Base-by-base conservation (phyloP, 1,140 invertebrate species). In the Nasonia giraulti region DNA sequence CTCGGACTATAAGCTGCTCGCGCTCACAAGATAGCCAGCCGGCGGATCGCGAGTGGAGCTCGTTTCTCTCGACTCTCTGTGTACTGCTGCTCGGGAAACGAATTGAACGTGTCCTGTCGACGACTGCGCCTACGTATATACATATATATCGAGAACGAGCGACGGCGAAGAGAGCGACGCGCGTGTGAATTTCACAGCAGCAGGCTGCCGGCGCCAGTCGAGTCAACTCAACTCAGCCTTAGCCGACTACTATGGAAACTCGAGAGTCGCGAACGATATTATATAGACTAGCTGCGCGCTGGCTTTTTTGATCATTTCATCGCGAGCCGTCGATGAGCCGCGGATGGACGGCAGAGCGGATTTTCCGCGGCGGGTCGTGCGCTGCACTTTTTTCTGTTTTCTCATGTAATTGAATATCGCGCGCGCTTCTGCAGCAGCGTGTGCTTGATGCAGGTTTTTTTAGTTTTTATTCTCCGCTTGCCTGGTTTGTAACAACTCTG, bases 181-280 rank as follows among this genome's bases (percentile, higher is more conserved):
- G 82, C 76, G 83, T 74, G 77, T 80, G 50, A 80, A 83, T 78
- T 71, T 73, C 44, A 68, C 40, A 31, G 62, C 12, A 33, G 76
- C 66, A 68, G 17, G 5, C 20, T 68, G 31, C 62, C 12, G 77
- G n/a, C 6, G 74, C 40, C 14, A 50, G 47, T 6, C 40, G 37
- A 71, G 66, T 23, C 68, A 71, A 71, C 68, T 71, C 68, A 27
- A 27, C 66, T 23, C 66, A n/a, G 37, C n/a, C 17, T 5, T 6
- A 27, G 44, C 44, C 47, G 50, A 47, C 75, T 50, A 77, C 47
- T 77, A 77, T 77, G 47, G 75, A 77, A 77, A 55, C 75, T 77
- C 47, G 75, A 77, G 75, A 55, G 47, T 12, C 11, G 75, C 75
- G n/a, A 23, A 27, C 50, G 55, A 80, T 80, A 68, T n/a, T 71